Base-by-base conservation (phyloP, 2,888 invertebrate genomes). In the Ochropleura plecta region DNA sequence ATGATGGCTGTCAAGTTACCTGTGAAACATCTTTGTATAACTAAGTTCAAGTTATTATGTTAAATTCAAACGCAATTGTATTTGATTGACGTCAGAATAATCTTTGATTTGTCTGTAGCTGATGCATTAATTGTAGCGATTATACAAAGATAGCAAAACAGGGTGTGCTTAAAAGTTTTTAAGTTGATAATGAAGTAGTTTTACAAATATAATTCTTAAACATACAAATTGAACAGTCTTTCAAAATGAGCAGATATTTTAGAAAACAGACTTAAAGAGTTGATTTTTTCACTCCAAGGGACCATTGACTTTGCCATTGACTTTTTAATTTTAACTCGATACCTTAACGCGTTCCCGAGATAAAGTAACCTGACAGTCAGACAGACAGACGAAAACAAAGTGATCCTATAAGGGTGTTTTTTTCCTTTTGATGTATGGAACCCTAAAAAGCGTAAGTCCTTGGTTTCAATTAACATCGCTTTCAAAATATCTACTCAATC, bases 401-500 rank as follows among this genome's bases (percentile, higher is more conserved):
- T 30, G 30, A 30, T 30, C 30, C 30, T 30, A 3, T 30, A 30
- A 30, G 3, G 30, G 30, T 30, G 30, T 30, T 30, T 30, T 30
- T 30, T 30, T n/a, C n/a, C 30, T 30, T 30, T 30, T 30, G 30
- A 30, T 30, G 1, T 30, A 30, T 3, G 30, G 30, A 70, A 10
- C 9, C 46, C 9, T 14, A 44, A 46, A 57, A 18, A 59, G 20
- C 40, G 30, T 5, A 9, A 7, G 16, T 18, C 10, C n/a, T 9
- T 18, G 75, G 66, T 44, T 80, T 84, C 49, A 80, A 79, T 70
- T 40, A 60, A 30, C 57, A 68, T 18, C 5, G 48, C 63, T 80
- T 74, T 75, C 84, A 84, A 84, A 72, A 78, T 68, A n/a, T n/a
- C n/a, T n/a, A 51, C 60, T 51, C 57, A 70, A 83, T 70, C 63